Base-by-base conservation (phyloP, 1,140 invertebrate genomes). In the Drosophila pectinifera region DNA sequence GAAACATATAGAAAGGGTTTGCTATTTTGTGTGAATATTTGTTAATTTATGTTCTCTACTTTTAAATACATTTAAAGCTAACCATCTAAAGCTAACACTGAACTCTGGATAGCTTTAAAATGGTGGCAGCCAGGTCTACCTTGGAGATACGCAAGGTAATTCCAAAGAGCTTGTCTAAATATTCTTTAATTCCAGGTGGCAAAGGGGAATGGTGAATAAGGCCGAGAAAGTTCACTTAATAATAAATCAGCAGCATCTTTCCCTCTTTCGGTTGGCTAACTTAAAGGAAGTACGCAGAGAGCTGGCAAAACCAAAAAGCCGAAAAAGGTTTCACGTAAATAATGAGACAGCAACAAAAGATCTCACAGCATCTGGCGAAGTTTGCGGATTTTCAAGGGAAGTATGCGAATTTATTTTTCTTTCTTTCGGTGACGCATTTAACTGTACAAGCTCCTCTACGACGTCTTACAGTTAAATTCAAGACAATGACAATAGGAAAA, bases 261-360 rank as follows among this genome's bases (percentile, higher is more conserved):
- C n/a, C 20, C 61, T 11, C 7, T 10, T n/a, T 46, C 5, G 13
- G 16, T 51, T 68, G 26, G 36, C 31, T 26, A 65, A 38, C 20
- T 22, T 36, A 16, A 36, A 65, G 59, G 73, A 75, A 57, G 73
- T 76, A 48, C 61, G 72, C 72, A 73, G 38, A 67, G 72, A 76
- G 34, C 51, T 58, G 39, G 51, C 70, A 69, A 53, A 46, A 36
- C n/a, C 34, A 41, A 38, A 74, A 74, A 56, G 18, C 39, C 45
- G 10, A 55, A 75, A 76, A 76, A 77, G 74, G 49, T 76, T 77
- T 69, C 36, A 31, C 38, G 55, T 34, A 73, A 72, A 73, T 73
- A 73, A 73, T 53, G 57, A 73, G 57, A 63, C 41, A 69, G 20
- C 62, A 55, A 70, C 48, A 69, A 61, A 62, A 78, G 54, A 78